phyloP scores from a whole-genome alignment of 92 coral and sea anemone genomes.

The Palythoa grandiflora region DNA sequence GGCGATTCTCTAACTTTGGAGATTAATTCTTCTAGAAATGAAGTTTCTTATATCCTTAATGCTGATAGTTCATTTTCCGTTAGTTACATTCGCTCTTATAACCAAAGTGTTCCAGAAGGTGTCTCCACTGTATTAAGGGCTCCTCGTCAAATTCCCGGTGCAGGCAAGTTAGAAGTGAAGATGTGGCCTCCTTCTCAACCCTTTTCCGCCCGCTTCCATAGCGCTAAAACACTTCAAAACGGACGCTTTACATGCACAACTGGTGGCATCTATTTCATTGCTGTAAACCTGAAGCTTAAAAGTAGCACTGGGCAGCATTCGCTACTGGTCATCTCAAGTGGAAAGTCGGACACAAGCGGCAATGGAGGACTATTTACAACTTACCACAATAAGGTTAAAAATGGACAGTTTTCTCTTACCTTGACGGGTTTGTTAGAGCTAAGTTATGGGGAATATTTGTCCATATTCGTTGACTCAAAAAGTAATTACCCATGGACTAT shows the following conservation, averaged over 20 bases:
- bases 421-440: conserved; percentile 68
- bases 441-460: conserved; percentile 57
- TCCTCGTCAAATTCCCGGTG: conserved; percentile 58
- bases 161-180: conserved; percentile 58
- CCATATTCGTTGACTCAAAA: conserved; percentile 52
- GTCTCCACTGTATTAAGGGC: conserved; percentile 46
- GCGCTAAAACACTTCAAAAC: conserved; percentile 42
- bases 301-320: conserved; percentile 59
- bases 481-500: conserved; percentile 48
- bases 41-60: conserved; percentile 1
- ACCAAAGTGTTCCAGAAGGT: conserved; percentile 54
- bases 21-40: conserved; percentile 26
- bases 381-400: conserved; percentile 37
- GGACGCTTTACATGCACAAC: conserved; percentile 64
- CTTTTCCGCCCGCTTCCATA: conserved; percentile 46
- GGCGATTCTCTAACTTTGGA: conserved; percentile 58
- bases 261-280: conserved; percentile 58
- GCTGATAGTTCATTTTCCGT: conserved; percentile 59
- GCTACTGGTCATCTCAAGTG: conserved; percentile 63
- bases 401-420: conserved; percentile 43
- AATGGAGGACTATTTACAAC: conserved; percentile 67
- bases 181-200: conserved; percentile 44
- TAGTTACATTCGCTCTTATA: conserved; percentile 52
- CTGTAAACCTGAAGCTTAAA: conserved; percentile 57
- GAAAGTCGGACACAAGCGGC: conserved; percentile 59